These are phyloP conservation scores for Phylloscopus trochiloides DNA, from an alignment of 2,113 vertebrate genomes.

Conservation along the genomic window DNA sequence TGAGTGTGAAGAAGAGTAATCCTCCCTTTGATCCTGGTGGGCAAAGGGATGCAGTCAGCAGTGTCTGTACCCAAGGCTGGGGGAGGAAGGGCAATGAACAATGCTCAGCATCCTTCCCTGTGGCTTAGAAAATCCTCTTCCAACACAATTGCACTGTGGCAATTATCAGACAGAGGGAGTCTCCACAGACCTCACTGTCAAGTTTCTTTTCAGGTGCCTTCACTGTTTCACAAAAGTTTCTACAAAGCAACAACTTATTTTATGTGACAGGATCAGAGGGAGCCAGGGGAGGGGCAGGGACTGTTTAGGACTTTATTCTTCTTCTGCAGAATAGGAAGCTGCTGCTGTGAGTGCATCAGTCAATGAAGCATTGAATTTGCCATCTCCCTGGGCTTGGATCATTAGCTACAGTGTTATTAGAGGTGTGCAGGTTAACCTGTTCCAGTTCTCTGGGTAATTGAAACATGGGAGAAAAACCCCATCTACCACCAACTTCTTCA, in stretches of 20 bases:
- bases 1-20: not conserved
- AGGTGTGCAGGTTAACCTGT: not conserved
- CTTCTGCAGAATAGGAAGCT: not conserved
- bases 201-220: not conserved
- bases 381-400: not conserved
- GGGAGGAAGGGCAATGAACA: not conserved
- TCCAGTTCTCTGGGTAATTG: not conserved
- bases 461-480: not conserved
- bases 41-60: not conserved
- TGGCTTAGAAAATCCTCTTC: not conserved
- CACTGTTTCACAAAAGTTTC: not conserved
- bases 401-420: not conserved
- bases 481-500: not conserved
- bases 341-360: not conserved
- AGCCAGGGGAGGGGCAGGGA: not conserved
- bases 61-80: not conserved
- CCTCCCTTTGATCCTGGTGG: not conserved
- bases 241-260: not conserved
- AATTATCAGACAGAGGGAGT: not conserved
- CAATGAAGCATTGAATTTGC: conserved; percentile 20
- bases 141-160: not conserved
- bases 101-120: not conserved
- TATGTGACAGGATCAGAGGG: not conserved
- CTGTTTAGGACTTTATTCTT: not conserved
- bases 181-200: not conserved